Evolutionary conservation across 64 coral and sea anemone genomes (phyloP), one percentile per base, ranked within the genome.

Genomic region (Hydrozoanthus tunicans): DNA sequence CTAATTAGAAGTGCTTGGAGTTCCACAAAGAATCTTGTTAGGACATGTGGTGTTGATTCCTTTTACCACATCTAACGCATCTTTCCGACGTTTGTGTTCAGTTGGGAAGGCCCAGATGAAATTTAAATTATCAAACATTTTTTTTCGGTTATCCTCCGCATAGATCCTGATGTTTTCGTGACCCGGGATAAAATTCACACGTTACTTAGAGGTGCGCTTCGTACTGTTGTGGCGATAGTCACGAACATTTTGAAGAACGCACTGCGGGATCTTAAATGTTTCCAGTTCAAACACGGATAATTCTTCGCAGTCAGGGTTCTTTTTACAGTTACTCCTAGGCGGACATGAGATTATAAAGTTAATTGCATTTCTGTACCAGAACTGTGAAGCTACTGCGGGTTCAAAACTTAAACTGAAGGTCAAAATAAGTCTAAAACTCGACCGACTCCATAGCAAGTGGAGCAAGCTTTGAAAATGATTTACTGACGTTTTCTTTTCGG

Each of bases 151-250:
- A 27, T 53, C 60, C 9, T 60, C 10, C 1, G 10, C 11, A 10
- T 61, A 3, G 4, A 26, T 81, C 43, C 62, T 27, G 25, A 6
- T 62, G 23, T 81, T 59, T 81, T 58, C 79, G 79, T 81, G 79
- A 81, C 79, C 79, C 43, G 62, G 11, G n/a, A 6, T 26, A 60
- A 81, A 81, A 62, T 62, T 81, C 79, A 81, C 79, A 81, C 58
- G 59, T 81, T 81, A 6, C 5, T 32, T 9, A 32, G 9, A 13
- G 59, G 11, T 32, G 59, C 27, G 58, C 23, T 81, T 81, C 11
- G 79, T 81, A 25, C 26, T 81, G 26, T 62, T 81, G 58, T 26
- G 25, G 9, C 58, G 17, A 81, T 0, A 81, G 79, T 81, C 79
- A 81, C 79, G 79, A 81, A 62, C 24, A 13, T 81, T 27, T 73